Evolutionary conservation across 2,113 vertebrate species (phyloP), one percentile per base, ranked within the genome.

Genomic region (Channa argus): DNA sequence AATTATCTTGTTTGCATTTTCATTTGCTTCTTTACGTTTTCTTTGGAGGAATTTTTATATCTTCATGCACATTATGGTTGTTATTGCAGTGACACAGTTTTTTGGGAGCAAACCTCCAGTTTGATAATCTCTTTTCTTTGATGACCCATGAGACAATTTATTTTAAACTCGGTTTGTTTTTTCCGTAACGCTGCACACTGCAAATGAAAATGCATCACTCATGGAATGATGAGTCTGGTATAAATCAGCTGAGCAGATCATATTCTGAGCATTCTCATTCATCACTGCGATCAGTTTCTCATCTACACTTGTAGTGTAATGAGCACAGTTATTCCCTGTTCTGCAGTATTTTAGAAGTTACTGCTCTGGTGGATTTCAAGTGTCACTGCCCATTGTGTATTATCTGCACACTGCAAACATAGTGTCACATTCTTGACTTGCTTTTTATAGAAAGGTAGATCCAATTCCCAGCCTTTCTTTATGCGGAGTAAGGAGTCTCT

Each of bases 201-300:
- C 66, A 82, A 86, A 77, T 84, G 50, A 77, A 65, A 84, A 43
- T 49, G 71, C 74, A 76, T 86, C 56, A 64, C 52, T 84, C 64
- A 39, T 53, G 38, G 15, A 24, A 67, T 54, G 70, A 79, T 76
- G 67, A 63, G 74, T 53, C 0, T 56, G 54, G 9, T 51, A 65
- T 79, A 64, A 78, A 75, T 81, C 85, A 82, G 51, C 54, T 59
- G 24, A 76, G 55, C 46, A 79, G 54, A 78, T 80, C 71, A 60
- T 56, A 60, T 58, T 76, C n/a, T 51, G 39, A 74, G 61, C 56
- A 39, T 78, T 71, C 56, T 37, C 53, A 76, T 79, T 79, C 62
- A 86, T 86, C 72, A 68, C 58, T 39, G 58, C 51, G 72, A 77
- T 76, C 52, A 51, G 74, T 78, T 82, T 68, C 60, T 67, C 68